Conservation (phyloP, 1,140 invertebrate species). For the Dendrolimus punctatus region DNA sequence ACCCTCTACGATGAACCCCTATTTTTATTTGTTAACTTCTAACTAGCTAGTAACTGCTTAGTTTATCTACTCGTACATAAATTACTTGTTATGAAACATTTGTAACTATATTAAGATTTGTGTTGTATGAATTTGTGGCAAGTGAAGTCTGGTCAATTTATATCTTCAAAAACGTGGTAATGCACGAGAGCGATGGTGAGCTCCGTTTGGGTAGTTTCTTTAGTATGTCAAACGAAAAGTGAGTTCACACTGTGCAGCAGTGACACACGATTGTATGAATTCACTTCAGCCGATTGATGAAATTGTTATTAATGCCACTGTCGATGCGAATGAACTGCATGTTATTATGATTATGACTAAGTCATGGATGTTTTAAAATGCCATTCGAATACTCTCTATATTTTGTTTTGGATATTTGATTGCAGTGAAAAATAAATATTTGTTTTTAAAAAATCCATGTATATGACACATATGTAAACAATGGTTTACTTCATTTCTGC, state of each 20-base stretch:
- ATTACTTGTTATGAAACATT: too few relatives aligned
- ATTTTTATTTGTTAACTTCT: too few relatives aligned
- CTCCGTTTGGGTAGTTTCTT: too few relatives aligned
- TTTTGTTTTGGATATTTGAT: conserved; percentile 2
- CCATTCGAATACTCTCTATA: not conserved
- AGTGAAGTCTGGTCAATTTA: too few relatives aligned
- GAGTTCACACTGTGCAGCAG: conserved; percentile 20
- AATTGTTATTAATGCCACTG: conserved; percentile 63
- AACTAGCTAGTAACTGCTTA: too few relatives aligned
- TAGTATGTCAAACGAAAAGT: not conserved
- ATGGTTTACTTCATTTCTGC: conserved; percentile 61
- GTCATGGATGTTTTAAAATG: conserved; percentile 51
- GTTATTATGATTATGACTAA: conserved; percentile 56
- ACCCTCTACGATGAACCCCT: too few relatives aligned
- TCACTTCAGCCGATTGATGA: conserved; percentile 27
- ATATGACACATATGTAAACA: conserved; percentile 31
- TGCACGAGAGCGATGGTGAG: too few relatives aligned
- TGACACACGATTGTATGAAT: conserved; percentile 31
- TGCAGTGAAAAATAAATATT: not conserved
- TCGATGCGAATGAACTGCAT: conserved; percentile 48
- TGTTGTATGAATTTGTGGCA: too few relatives aligned
- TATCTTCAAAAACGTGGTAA: too few relatives aligned
- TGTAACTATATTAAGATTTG: too few relatives aligned
- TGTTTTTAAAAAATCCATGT: conserved; percentile 47
- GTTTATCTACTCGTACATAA: too few relatives aligned